Evolutionary conservation across 2,888 invertebrate species (phyloP).

Genomic region (Tachina grossa): DNA sequence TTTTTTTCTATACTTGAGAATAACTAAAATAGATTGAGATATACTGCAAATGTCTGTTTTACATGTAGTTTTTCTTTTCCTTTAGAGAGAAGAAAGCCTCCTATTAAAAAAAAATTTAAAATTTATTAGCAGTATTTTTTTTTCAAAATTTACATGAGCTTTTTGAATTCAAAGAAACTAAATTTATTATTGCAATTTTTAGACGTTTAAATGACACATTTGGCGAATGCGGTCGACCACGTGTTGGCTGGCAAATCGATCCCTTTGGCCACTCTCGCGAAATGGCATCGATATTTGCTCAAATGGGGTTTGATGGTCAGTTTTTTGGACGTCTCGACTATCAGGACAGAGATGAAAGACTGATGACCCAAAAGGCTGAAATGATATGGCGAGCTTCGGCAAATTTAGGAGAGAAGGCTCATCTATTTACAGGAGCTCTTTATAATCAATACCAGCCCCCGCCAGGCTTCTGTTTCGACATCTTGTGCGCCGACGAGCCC

Average conservation of each 20-base stretch:
- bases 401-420: slow-evolving; percentile 86
- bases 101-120: no score
- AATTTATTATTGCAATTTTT: no score
- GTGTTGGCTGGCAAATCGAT: slow-evolving; percentile 93
- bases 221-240: slow-evolving; percentile 89
- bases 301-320: slow-evolving; percentile 94
- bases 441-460: slow-evolving; percentile 94
- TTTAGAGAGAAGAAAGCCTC: no score
- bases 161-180: no score
- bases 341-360: slow-evolving; percentile 88
- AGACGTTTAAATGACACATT: slow-evolving; percentile 88
- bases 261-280: slow-evolving; percentile 94
- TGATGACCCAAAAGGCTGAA: slow-evolving; percentile 87
- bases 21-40: no score
- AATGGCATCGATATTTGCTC: slow-evolving; percentile 90
- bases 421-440: slow-evolving; percentile 92
- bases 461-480: slow-evolving; percentile 96
- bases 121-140: no score
- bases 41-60: no score
- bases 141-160: no score
- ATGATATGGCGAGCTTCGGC: slow-evolving; percentile 92
- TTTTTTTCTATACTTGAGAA: no score
- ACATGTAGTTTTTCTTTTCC: no score
- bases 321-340: slow-evolving; percentile 94
- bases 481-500: slow-evolving; percentile 92